A percentile compares a stretch with the other conserved stretches of the same genome.
Evolutionary conservation across 2,113 vertebrate genomes (phyloP).

Genomic region (Ammospiza nelsoni): DNA sequence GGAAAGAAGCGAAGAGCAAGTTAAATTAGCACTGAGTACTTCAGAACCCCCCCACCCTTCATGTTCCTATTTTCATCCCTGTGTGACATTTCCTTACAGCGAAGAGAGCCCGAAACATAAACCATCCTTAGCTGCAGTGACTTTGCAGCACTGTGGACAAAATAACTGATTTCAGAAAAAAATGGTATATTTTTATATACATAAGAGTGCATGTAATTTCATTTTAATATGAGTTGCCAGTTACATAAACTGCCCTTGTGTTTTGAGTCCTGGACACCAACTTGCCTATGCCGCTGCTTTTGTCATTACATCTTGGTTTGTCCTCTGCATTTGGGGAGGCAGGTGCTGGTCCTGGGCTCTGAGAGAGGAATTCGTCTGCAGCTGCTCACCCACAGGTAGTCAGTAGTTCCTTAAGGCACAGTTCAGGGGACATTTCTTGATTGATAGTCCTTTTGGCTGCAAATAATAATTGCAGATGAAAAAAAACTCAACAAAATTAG

Average conservation of each 20-base stretch:
- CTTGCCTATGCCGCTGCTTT: neutral
- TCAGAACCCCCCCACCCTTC: neutral
- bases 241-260: neutral
- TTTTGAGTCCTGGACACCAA: neutral
- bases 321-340: neutral
- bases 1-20: neutral
- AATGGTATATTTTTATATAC: neutral
- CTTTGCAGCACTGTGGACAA: neutral
- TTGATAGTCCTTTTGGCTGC: neutral
- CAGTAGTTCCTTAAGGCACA: neutral
- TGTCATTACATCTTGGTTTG: fast-evolving
- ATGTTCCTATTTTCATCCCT: neutral
- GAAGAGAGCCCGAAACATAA: neutral
- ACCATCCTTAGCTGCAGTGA: neutral
- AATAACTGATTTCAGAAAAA: neutral
- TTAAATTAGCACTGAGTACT: neutral
- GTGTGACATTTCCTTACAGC: neutral
- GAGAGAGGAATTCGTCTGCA: neutral
- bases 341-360: neutral
- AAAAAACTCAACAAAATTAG: neutral
- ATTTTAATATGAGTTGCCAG: neutral
- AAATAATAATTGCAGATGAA: neutral
- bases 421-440: neutral
- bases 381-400: neutral
- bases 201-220: neutral